A percentile compares a stretch with the other conserved stretches of the same genome.
Conservation (phyloP, 1,140 invertebrate species). For the Zophobas morio region DNA sequence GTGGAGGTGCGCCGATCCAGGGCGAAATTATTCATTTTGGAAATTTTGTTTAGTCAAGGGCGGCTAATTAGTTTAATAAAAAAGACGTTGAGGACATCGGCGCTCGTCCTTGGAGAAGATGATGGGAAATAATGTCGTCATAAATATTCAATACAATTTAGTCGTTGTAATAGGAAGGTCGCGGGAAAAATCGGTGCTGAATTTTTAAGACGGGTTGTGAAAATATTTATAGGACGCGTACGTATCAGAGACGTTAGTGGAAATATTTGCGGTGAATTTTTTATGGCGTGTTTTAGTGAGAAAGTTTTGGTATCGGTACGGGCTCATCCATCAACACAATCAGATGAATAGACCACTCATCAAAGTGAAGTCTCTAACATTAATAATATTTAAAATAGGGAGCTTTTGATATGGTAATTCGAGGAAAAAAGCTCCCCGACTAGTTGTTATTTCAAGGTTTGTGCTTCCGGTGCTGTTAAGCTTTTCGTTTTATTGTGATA, state of each 20-base stretch:
- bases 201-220: constrained; percentile 27
- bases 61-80: not conserved
- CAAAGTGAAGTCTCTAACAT: constrained; percentile 32
- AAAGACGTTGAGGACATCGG: constrained; percentile 13
- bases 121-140: constrained; percentile 32
- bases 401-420: constrained; percentile 39
- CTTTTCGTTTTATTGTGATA: constrained; percentile 42
- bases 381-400: constrained; percentile 25
- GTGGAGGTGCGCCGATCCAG: not conserved
- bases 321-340: constrained; percentile 35
- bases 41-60: not conserved
- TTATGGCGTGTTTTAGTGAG: constrained; percentile 20
- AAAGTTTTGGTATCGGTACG: constrained; percentile 4
- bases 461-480: constrained; percentile 30
- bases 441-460: constrained; percentile 37
- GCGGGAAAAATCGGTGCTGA: constrained; percentile 27
- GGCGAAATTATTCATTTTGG: too few species aligned
- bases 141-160: constrained; percentile 39
- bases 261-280: constrained; percentile 38
- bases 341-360: constrained; percentile 33
- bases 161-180: constrained; percentile 23
- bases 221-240: constrained; percentile 38
- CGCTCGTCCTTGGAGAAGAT: not conserved
- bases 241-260: constrained; percentile 23
- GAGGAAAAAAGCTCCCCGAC: constrained; percentile 5